These are phyloP conservation scores for Dryococelus australis DNA, from an alignment of 2,888 invertebrate species.

Conservation along the genomic window DNA sequence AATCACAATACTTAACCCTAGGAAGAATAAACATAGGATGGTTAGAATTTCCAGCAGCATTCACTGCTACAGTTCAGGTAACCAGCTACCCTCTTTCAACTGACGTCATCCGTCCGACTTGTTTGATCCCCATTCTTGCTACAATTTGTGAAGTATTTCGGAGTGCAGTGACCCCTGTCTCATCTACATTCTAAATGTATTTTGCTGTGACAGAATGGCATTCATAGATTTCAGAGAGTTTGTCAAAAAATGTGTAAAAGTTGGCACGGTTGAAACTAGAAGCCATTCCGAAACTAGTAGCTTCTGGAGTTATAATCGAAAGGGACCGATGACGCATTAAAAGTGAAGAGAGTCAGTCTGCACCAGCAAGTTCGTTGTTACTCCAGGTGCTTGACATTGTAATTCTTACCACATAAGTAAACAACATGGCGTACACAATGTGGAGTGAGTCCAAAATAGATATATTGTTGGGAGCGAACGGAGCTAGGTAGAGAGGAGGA, in stretches of 20 bases:
- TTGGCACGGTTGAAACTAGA: slow-evolving; percentile 17
- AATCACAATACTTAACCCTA: neutral
- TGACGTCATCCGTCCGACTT: slow-evolving; percentile 20
- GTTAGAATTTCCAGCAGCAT: neutral
- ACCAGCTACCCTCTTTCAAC: slow-evolving; percentile 19
- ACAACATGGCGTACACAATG: neutral
- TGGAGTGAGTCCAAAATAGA: slow-evolving; percentile 28
- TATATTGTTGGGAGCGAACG: too few relatives aligned
- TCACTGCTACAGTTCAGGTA: slow-evolving; percentile 24
- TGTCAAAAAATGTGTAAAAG: slow-evolving; percentile 2
- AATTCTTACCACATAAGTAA: slow-evolving; percentile 20
- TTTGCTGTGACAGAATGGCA: slow-evolving; percentile 6
- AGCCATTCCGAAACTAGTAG: slow-evolving; percentile 17
- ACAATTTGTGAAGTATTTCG: neutral
- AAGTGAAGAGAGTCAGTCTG: slow-evolving; percentile 17
- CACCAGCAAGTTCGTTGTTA: slow-evolving; percentile 18
- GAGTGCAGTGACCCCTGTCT: neutral
- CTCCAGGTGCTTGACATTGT: slow-evolving; percentile 23
- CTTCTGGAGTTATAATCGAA: neutral
- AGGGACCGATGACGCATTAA: slow-evolving; percentile 1
- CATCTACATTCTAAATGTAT: slow-evolving; percentile 12
- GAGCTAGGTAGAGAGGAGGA: too few relatives aligned
- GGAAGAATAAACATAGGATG: slow-evolving; percentile 24
- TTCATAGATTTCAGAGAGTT: slow-evolving; percentile 21
- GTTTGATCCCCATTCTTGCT: slow-evolving; percentile 7